Evolutionary conservation across 2,113 vertebrate genomes (phyloP), one percentile per base, ranked within the genome.

Genomic region (Oncorhynchus kisutch): DNA sequence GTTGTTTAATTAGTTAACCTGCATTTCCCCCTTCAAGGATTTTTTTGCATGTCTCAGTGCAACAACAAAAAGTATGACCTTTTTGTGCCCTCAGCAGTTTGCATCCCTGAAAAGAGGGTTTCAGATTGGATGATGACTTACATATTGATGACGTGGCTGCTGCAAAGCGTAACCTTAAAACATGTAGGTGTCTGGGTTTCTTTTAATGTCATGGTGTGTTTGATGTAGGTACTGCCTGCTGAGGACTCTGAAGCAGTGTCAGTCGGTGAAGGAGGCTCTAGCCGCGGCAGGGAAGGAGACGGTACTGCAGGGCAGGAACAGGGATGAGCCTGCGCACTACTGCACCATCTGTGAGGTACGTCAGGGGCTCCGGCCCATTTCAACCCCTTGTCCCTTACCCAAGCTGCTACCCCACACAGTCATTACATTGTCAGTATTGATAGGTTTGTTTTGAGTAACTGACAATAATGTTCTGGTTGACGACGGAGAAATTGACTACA

Each of bases 311-410:
- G 95, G 94, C 76, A 92, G 96, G 87, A 93, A 94, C 77, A 95
- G 97, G 90, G 98, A 99, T 39, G 97, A 99, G 85, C 95, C 97
- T 72, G 98, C 98, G 71, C 97, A 99, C 93, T 99, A 99, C 90
- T 99, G 98, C 93, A 98, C 94, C 94, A 96, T 99, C 91, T 99
- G 98, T 91, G 98, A 99, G 95, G 98, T 98, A 76, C 70, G 91
- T 84, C 3, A 68, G 2, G 65, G 27, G 67, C 67, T 25, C 85
- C 34, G 11, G 6, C 29, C 3, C 24, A 2, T 5, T 24, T 20
- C 31, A 14, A 11, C 20, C 9, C 5, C 16, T 14, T 6, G 22
- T 25, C 3, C 54, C 6, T 65, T 4, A 6, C 4, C 54, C 71
- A 78, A 74, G 13, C 68, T 31, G 31, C 70, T 49, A 34, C 62